Evolutionary conservation across 2,797 vertebrate species (phyloP).

Genomic region (Darevskia mixta): DNA sequence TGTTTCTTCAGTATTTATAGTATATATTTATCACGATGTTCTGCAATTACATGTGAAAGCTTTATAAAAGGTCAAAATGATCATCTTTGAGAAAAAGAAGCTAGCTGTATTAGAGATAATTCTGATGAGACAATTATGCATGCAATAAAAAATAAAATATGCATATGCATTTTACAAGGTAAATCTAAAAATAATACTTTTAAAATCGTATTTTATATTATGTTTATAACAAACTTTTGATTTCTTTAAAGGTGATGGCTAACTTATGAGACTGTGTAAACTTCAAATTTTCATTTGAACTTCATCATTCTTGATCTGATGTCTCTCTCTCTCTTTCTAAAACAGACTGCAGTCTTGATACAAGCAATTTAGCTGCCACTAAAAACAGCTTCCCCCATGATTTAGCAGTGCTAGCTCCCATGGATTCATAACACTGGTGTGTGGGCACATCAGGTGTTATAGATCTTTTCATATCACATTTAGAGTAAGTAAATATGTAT

Average conservation of each 20-base stretch:
- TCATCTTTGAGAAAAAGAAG: background rate
- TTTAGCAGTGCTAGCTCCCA: too few relatives aligned
- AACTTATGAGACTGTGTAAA: background rate
- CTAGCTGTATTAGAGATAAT: conserved; percentile 11
- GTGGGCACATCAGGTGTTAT: too few relatives aligned
- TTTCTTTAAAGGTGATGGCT: background rate
- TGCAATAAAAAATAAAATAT: background rate
- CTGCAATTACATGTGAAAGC: conserved; percentile 25
- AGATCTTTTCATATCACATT: background rate
- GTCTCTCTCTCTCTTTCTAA: background rate
- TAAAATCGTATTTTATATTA: background rate
- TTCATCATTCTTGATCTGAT: background rate
- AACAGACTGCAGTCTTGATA: background rate
- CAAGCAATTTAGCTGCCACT: background rate
- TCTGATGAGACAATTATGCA: conserved; percentile 10
- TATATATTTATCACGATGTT: conserved; percentile 25
- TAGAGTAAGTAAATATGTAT: background rate
- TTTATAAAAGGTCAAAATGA: conserved; percentile 29
- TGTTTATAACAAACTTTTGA: background rate
- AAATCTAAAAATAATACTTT: conserved; percentile 1
- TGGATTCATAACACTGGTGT: background rate
- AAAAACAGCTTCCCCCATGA: background rate
- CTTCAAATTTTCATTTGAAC: background rate
- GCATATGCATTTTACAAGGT: background rate
- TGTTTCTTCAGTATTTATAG: conserved; percentile 36